These are phyloP conservation scores for Morone saxatilis DNA, from an alignment of 2,113 vertebrate genomes.

Conservation along the genomic window DNA sequence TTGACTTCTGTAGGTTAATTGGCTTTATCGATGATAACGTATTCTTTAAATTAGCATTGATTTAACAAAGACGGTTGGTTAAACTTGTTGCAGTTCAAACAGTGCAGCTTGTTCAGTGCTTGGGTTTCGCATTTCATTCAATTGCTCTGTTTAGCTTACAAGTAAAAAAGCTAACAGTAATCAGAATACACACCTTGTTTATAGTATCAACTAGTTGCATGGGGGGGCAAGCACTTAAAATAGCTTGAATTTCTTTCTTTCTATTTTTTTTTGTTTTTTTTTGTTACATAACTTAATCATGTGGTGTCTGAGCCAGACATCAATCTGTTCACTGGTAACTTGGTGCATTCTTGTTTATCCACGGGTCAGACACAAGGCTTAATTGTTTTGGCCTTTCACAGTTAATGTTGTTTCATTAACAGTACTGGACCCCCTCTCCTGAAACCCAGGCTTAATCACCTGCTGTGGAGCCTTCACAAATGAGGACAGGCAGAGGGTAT, in stretches of 20 bases:
- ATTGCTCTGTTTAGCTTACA: background rate
- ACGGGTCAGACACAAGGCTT: conserved; percentile 23
- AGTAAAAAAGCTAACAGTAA: background rate
- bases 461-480: conserved; percentile 56
- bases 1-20: background rate
- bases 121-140: background rate
- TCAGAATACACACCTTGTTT: background rate
- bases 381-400: conserved; percentile 58
- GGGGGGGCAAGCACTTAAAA: background rate
- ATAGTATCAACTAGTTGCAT: background rate
- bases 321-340: background rate
- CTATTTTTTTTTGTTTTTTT: background rate
- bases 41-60: background rate
- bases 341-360: conserved; percentile 22
- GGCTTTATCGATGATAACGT: background rate
- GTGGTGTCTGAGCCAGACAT: conserved; percentile 16
- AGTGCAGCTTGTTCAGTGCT: background rate
- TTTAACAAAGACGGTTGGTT: background rate
- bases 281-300: conserved; percentile 8
- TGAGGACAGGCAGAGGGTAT: conserved; percentile 49
- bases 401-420: conserved; percentile 57
- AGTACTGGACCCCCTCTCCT: background rate
- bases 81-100: background rate
- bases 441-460: conserved; percentile 54
- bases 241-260: background rate